phyloP scores from a whole-genome alignment of 2,888 invertebrate species.

The Athalia rosae region DNA sequence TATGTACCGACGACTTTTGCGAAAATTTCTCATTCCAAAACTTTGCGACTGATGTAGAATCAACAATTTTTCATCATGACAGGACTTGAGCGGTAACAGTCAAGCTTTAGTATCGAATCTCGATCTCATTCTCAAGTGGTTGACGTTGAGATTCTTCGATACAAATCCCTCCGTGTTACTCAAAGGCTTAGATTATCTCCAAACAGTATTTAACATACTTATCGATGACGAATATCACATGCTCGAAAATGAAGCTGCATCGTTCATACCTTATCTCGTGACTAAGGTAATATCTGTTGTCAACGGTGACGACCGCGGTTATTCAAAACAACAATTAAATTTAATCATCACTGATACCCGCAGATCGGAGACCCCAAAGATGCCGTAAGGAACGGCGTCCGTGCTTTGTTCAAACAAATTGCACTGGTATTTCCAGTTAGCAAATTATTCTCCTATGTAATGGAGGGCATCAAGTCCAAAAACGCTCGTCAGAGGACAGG shows the following conservation, averaged over 20 bases:
- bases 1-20: conserved; percentile 52
- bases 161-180: conserved; percentile 98
- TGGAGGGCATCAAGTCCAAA: conserved; percentile 97
- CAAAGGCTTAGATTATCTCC: conserved; percentile 95
- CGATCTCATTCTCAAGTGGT: conserved; percentile 97
- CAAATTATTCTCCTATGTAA: conserved; percentile 91
- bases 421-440: conserved; percentile 90
- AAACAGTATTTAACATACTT: conserved; percentile 87
- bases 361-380: conserved; percentile 97
- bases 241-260: conserved; percentile 92
- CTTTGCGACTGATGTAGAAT: conserved; percentile 4
- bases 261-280: conserved; percentile 96
- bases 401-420: conserved; percentile 88
- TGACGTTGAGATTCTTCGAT: conserved; percentile 97
- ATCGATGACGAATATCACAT: conserved; percentile 89
- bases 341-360: conserved; percentile 47
- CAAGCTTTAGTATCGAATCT: conserved; percentile 91
- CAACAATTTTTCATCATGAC: conserved; percentile 50
- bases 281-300: conserved; percentile 82
- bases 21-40: neutral
- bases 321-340: neutral
- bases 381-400: conserved; percentile 92
- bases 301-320: conserved; percentile 20
- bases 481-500: conserved; percentile 96
- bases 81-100: conserved; percentile 86